Evolutionary conservation across 2,113 vertebrate species (phyloP).

Genomic region (Lathamus discolor): DNA sequence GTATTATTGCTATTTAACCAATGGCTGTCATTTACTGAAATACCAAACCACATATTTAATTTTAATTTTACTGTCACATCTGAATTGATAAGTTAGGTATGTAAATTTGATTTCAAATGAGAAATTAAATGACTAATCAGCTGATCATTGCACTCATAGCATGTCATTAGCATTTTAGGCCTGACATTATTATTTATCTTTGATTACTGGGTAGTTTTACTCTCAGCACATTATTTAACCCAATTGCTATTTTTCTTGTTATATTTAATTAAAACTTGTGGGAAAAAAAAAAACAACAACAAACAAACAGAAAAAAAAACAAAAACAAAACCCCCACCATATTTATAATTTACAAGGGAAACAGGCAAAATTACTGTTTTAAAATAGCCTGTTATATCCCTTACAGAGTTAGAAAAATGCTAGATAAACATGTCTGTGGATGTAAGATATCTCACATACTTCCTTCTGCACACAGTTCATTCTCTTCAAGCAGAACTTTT

Average conservation of each 20-base stretch:
- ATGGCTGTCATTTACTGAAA: slow-evolving; percentile 59
- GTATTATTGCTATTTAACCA: slow-evolving; percentile 50
- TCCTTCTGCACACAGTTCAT: background rate
- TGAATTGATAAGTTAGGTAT: slow-evolving; percentile 38
- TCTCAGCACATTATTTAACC: slow-evolving; percentile 8
- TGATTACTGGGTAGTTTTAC: slow-evolving; percentile 6
- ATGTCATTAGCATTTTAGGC: slow-evolving; percentile 33
- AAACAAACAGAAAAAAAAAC: background rate
- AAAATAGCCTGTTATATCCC: background rate
- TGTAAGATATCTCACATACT: background rate
- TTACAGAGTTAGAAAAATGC: background rate
- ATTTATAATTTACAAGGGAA: background rate
- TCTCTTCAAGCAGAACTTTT: background rate
- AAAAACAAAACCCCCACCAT: background rate
- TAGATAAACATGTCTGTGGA: background rate
- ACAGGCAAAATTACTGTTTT: background rate
- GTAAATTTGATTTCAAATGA: slow-evolving; percentile 51
- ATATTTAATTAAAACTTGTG: slow-evolving; percentile 49
- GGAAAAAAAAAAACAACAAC: background rate
- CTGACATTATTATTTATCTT: slow-evolving; percentile 32
- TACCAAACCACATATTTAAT: slow-evolving; percentile 40
- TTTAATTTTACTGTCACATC: slow-evolving; percentile 41
- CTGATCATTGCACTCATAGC: slow-evolving; percentile 8
- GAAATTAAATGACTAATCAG: slow-evolving; percentile 58
- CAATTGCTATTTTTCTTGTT: slow-evolving; percentile 13